These are phyloP conservation scores for Dicycla oo DNA, from an alignment of 2,888 invertebrate genomes.

Conservation along the genomic window DNA sequence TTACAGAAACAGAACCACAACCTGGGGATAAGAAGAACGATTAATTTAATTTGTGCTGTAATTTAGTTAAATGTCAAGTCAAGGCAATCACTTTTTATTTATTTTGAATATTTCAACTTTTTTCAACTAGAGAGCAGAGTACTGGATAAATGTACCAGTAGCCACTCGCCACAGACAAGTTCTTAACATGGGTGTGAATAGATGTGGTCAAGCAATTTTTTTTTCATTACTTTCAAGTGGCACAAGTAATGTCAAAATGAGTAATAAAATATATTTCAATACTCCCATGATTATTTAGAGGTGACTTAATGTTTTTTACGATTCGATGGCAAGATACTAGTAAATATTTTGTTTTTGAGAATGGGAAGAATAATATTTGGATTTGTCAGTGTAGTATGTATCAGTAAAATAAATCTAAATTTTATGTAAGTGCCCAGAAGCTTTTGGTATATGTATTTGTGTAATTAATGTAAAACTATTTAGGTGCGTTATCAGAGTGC, in stretches of 20 bases:
- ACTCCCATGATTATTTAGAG: conserved; percentile 20
- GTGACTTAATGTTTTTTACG: conserved; percentile 14
- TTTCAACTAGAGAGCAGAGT: conserved; percentile 14
- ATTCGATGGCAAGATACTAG: conserved; percentile 22
- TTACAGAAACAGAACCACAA: conserved; percentile 77
- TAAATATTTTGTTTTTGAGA: conserved; percentile 29
- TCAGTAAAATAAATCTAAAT: conserved; percentile 30
- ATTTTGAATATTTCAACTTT: conserved; percentile 34
- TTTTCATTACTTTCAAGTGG: not conserved
- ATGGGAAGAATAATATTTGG: conserved; percentile 28
- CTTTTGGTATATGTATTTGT: conserved; percentile 43
- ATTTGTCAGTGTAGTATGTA: conserved; percentile 18
- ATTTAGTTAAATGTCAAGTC: conserved; percentile 46
- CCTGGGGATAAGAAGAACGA: conserved; percentile 86
- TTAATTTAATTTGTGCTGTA: conserved; percentile 68
- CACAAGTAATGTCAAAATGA: conserved; percentile 18
- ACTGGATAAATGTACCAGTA: conserved; percentile 6
- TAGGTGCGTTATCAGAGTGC: not conserved
- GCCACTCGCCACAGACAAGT: not conserved
- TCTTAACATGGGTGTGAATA: conserved; percentile 8
- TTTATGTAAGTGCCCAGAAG: conserved; percentile 39
- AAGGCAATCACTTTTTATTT: conserved; percentile 41
- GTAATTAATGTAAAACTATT: conserved; percentile 25
- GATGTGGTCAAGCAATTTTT: not conserved
- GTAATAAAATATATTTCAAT: conserved; percentile 22